Evolutionary conservation across 1,140 invertebrate genomes (phyloP), one percentile per base, ranked within the genome.

Genomic region (Drosophila pseudoobscura): DNA sequence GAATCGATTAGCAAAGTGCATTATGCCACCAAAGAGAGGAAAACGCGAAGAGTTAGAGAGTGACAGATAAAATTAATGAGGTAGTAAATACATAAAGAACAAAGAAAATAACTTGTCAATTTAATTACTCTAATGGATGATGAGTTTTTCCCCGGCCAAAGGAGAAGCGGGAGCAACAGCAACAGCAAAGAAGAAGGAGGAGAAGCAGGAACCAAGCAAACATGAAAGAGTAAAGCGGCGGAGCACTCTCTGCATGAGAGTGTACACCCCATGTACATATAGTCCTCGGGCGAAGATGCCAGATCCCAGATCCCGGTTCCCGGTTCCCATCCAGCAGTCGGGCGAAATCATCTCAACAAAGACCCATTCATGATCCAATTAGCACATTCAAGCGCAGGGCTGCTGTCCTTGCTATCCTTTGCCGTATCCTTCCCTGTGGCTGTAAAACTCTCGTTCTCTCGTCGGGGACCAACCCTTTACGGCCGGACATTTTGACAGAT

Each of bases 401-500:
- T 35, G 29, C 15, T 13, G n/a, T 20, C 24, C 24, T 24, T 24
- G 24, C 5, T 13, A 31, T 43, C 13, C 35, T 31, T 39, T 47
- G 7, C 31, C 43, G 44, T 63, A 20, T 53, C 46, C 41, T 39
- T 11, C n/a, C 68, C 43, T 26, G 50, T 17, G 58, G 46, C 57
- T 39, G 35, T 13, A 4, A 11, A 13, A 45, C 59, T 61, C 73
- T 69, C n/a, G 24, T 20, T 9, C 35, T 11, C 7, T 31, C 2
- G 31, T 31, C 8, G 8, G 31, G 3, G 29, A 11, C 35, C 3
- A 39, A 39, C 35, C 35, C 35, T 39, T 39, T 39, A 39, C 13
- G 11, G 35, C 35, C 35, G 68, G 65, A 57, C 65, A 69, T 69
- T 43, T 69, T 69, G 65, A 69, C 65, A 69, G 65, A 69, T 69